A percentile compares a stretch with the other conserved stretches of the same genome.
phyloP scores from a whole-genome alignment of 2,113 vertebrate genomes.

The Dipodomys spectabilis region DNA sequence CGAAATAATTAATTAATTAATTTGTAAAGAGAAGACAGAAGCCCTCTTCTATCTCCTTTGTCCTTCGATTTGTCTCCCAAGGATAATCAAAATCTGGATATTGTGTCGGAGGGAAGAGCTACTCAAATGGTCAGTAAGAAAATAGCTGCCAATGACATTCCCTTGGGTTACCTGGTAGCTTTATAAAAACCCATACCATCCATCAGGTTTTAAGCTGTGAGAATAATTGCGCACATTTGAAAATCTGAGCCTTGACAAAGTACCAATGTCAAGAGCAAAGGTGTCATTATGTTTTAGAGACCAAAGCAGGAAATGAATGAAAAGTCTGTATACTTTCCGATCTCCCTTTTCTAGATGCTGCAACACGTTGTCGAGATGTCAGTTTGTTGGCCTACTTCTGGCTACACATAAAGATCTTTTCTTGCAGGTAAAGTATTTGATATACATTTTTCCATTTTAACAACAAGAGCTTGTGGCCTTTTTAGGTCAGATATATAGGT shows the following conservation, averaged over 20 bases:
- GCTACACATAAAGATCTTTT: conserved; percentile 36
- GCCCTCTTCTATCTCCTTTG: neutral
- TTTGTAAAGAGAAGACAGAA: neutral
- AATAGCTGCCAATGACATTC: neutral
- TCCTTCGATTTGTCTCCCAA: neutral
- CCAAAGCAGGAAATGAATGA: neutral
- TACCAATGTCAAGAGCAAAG: conserved; percentile 5
- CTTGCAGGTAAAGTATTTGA: conserved; percentile 56
- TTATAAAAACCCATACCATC: neutral
- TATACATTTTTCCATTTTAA: conserved; percentile 64
- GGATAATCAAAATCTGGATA: neutral
- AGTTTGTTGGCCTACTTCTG: conserved; percentile 64
- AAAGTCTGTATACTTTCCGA: neutral
- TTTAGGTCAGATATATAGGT: conserved; percentile 61
- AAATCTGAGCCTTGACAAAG: neutral
- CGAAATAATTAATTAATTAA: too few relatives aligned
- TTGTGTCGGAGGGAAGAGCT: neutral
- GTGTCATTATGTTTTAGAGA: neutral
- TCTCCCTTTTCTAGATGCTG: neutral
- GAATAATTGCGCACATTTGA: neutral
- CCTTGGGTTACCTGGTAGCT: neutral
- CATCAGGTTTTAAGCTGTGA: neutral
- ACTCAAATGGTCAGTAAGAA: neutral
- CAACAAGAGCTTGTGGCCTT: conserved; percentile 29
- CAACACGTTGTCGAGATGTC: conserved; percentile 62